These are phyloP conservation scores for Carassius auratus DNA, from an alignment of 2,113 vertebrate species.

Conservation along the genomic window DNA sequence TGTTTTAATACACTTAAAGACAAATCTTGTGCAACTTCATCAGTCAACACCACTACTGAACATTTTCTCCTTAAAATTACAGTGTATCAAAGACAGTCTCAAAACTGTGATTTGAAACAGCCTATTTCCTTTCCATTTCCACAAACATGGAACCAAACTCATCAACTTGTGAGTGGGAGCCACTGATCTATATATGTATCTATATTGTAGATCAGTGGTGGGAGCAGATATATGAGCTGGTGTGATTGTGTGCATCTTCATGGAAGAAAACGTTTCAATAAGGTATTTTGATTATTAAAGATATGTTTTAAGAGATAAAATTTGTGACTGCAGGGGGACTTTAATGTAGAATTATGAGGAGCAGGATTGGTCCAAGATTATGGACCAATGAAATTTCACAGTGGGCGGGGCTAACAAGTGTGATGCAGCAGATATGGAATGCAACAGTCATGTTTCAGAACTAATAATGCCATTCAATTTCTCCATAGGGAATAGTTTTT, in stretches of 20 bases:
- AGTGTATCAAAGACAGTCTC: background rate
- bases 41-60: background rate
- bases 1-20: background rate
- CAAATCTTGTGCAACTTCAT: background rate
- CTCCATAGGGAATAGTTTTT: background rate
- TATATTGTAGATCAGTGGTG: too few species aligned
- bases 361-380: background rate
- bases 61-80: too few species aligned
- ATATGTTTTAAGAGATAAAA: too few species aligned
- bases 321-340: too few species aligned
- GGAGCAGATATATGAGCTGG: too few species aligned
- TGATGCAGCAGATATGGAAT: background rate
- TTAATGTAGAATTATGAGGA: background rate
- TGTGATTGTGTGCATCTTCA: too few species aligned
- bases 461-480: background rate
- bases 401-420: background rate
- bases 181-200: too few species aligned
- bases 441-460: background rate
- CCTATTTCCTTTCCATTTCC: too few species aligned
- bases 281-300: too few species aligned
- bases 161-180: too few species aligned
- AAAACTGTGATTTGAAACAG: background rate
- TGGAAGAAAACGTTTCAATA: too few species aligned
- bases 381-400: background rate
- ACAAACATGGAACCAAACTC: too few species aligned